Evolutionary conservation across 1,140 invertebrate species (phyloP), one percentile per base, ranked within the genome.

Genomic region (Pachypsylla venusta): DNA sequence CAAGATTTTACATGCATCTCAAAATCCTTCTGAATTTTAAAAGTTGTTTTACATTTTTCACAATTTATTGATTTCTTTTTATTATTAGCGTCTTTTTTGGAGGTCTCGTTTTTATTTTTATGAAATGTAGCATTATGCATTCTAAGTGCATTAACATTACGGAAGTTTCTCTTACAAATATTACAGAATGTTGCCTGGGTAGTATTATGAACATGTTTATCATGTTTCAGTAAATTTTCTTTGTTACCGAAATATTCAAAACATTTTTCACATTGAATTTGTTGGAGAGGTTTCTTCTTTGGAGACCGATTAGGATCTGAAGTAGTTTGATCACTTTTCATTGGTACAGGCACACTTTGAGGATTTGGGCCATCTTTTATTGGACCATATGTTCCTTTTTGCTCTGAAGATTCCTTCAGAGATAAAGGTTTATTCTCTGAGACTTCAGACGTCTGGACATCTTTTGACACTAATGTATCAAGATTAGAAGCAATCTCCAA

Each of bases 191-290:
- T 48, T 48, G 42, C 42, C 22, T 48, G 16, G 22, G n/a, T 48
- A 19, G 42, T 48, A 10, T 10, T 10, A 22, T 48, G 42, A 4
- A 48, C 42, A 48, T 48, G 42, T 7, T 48, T 48, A 22, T 48
- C 42, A 48, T 48, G 42, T 48, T 48, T 48, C 22, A 48, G 16
- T n/a, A 48, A 48, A 48, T 48, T 48, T 48, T 48, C 42, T 10
- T 10, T n/a, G 22, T 48, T 48, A 19, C 42, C 42, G 22, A 48
- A 48, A n/a, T 19, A 19, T 48, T 48, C 42, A 48, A 48, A 48
- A 48, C 42, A 48, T 48, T 48, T 48, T 48, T 48, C 22, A 19
- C 42, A 48, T 22, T 48, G 42, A 19, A 5, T 19, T 48, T 48
- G 42, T 22, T 19, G 42, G 16, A 22, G 22, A 5, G n/a, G 4